phyloP scores from a whole-genome alignment of 2,888 invertebrate genomes.

The Scaeva pyrastri region DNA sequence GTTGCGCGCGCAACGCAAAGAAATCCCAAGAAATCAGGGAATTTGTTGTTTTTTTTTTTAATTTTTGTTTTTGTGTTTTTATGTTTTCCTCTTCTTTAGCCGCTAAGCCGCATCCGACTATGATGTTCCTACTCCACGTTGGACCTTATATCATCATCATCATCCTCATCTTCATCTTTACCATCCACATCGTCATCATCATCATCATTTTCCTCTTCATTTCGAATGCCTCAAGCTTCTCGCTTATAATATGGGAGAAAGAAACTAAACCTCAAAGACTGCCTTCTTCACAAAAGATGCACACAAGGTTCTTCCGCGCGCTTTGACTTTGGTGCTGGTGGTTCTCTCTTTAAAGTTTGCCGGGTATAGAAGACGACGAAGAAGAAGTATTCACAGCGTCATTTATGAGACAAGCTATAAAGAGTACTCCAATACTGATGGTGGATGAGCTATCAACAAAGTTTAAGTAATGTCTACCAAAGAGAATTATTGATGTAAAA shows the following conservation, averaged over 20 bases:
- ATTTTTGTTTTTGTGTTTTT: slow-evolving; percentile 9
- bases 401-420: slow-evolving; percentile 50
- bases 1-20: slow-evolving; percentile 78
- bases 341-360: slow-evolving; percentile 46
- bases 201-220: slow-evolving; percentile 21
- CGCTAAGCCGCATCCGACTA: slow-evolving; percentile 13
- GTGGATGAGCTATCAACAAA: neutral
- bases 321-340: neutral
- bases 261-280: slow-evolving; percentile 14
- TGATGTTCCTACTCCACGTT: slow-evolving; percentile 35
- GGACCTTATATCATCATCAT: slow-evolving; percentile 50
- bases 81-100: slow-evolving; percentile 16
- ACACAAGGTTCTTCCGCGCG: slow-evolving; percentile 47
- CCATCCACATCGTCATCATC: slow-evolving; percentile 36
- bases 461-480: slow-evolving; percentile 15
- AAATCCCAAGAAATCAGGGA: slow-evolving; percentile 68
- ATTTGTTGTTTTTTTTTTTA: slow-evolving; percentile 46
- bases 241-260: no score
- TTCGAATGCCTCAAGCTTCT: slow-evolving; percentile 26
- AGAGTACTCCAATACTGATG: slow-evolving; percentile 34
- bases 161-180: slow-evolving; percentile 1
- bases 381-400: slow-evolving; percentile 39
- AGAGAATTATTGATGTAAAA: slow-evolving; percentile 50
- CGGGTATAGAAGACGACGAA: neutral
- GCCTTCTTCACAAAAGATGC: slow-evolving; percentile 17